A percentile compares a stretch with the other conserved stretches of the same genome.
phyloP scores from a whole-genome alignment of 1,140 invertebrate species.

The Doryteuthis pealeii region DNA sequence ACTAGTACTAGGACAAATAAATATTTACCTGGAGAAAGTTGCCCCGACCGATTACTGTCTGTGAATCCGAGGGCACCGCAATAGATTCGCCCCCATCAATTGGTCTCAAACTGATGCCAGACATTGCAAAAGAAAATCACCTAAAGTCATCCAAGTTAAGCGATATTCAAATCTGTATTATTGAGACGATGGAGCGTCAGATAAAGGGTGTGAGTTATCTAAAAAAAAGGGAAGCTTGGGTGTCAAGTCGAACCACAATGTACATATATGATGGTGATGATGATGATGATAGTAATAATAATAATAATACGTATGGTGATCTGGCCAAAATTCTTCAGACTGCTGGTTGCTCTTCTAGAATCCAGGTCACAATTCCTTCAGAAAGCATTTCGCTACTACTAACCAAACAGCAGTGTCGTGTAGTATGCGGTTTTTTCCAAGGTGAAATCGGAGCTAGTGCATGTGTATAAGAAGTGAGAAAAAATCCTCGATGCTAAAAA shows the following conservation, averaged over 20 bases:
- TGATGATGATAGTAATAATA: no score
- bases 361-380: neutral
- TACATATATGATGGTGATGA: neutral
- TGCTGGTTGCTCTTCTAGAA: neutral
- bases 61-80: slow-evolving; percentile 34
- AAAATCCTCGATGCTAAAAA: no score
- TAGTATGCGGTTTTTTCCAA: no score
- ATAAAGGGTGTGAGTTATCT: neutral
- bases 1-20: no score
- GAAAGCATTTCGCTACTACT: slow-evolving; percentile 1
- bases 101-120: slow-evolving; percentile 33
- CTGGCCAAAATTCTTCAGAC: slow-evolving; percentile 9
- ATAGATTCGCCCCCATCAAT: slow-evolving; percentile 40
- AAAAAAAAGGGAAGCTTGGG: neutral
- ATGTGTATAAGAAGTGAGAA: no score
- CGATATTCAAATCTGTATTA: no score
- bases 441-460: no score
- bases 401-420: no score
- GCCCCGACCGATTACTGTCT: slow-evolving; percentile 52
- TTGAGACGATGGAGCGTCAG: no score
- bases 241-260: neutral
- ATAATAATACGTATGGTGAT: neutral
- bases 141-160: neutral
- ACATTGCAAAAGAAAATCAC: slow-evolving; percentile 22
- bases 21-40: slow-evolving; percentile 46